Conservation (phyloP, 2,797 vertebrate species). For the Emydoidea blandingii region DNA sequence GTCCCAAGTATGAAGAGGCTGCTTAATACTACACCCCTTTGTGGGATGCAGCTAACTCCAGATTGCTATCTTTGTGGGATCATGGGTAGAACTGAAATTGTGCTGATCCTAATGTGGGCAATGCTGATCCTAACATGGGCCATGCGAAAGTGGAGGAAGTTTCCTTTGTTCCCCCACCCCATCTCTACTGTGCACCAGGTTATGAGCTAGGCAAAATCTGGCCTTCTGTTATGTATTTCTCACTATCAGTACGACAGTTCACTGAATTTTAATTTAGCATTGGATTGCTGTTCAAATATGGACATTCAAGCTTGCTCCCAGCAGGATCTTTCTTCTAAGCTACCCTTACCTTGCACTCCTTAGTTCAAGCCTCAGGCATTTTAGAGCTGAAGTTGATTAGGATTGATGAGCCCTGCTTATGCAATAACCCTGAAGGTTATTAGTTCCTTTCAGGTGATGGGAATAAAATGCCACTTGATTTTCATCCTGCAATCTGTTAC, state of each 20-base stretch:
- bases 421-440: slow-evolving; percentile 39
- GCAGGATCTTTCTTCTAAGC: background rate
- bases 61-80: background rate
- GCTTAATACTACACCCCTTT: background rate
- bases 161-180: background rate
- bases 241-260: background rate
- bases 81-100: background rate
- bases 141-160: accelerated
- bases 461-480: slow-evolving; percentile 50
- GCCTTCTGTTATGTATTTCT: background rate
- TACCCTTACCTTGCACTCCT: slow-evolving; percentile 1
- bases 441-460: slow-evolving; percentile 57
- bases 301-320: background rate
- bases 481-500: slow-evolving; percentile 18
- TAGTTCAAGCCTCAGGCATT: background rate
- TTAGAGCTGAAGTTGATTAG: slow-evolving; percentile 35
- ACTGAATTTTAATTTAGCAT: background rate
- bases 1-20: background rate
- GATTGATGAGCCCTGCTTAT: slow-evolving; percentile 39
- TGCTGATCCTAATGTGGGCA: background rate
- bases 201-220: background rate
- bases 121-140: background rate
- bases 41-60: background rate
- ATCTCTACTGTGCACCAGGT: background rate
- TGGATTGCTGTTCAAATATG: background rate